A percentile compares a stretch with the other conserved stretches of the same genome.
Conservation (phyloP, 2,797 vertebrate species). For the Smutsia temminckii region DNA sequence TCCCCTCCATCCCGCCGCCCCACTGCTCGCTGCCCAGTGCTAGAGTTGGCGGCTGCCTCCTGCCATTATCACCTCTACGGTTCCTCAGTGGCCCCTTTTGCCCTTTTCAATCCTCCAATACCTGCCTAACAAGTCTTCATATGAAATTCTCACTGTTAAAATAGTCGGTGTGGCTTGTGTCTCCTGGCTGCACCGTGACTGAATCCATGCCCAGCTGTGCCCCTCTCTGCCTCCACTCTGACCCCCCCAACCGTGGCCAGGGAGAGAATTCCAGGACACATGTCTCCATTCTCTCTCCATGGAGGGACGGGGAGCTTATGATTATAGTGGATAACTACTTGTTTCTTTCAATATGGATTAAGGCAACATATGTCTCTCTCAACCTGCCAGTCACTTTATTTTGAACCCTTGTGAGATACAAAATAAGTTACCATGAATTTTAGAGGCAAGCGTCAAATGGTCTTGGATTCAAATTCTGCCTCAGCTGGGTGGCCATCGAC, state of each 20-base stretch:
- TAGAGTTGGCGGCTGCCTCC: neutral
- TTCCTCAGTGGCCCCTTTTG: neutral
- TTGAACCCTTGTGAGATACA: too few relatives aligned
- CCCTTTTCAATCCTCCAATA: rapidly evolving
- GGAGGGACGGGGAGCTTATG: neutral
- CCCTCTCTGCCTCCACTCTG: too few relatives aligned
- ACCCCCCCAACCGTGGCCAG: rapidly evolving
- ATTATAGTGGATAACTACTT: neutral
- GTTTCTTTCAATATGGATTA: neutral
- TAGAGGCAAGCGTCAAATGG: neutral
- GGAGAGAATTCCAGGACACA: neutral
- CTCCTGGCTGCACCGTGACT: neutral
- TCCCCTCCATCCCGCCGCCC: neutral
- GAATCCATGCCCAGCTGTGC: neutral
- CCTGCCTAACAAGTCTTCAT: neutral
- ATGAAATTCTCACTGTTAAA: neutral
- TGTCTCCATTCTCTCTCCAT: neutral
- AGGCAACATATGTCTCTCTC: neutral
- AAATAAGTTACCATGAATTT: neutral
- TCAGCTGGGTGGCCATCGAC: neutral
- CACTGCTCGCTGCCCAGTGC: neutral
- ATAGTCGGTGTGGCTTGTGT: rapidly evolving
- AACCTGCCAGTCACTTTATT: neutral
- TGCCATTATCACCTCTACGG: neutral
- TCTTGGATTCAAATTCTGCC: neutral